Evolutionary conservation across 2,888 invertebrate genomes (phyloP), one percentile per base, ranked within the genome.

Genomic region (Scaeva pyrastri): DNA sequence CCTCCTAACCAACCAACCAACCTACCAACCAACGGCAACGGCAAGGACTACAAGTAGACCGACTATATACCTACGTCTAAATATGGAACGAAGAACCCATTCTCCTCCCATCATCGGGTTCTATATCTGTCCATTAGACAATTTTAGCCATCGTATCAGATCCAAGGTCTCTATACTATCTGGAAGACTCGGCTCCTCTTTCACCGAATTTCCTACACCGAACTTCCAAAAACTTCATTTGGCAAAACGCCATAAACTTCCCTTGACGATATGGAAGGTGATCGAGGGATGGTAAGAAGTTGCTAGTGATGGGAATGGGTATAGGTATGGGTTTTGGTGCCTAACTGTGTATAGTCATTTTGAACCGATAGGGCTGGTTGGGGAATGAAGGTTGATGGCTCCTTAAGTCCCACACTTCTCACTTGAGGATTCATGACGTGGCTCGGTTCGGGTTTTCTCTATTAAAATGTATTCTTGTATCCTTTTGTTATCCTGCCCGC

Each of bases 401-500:
- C 75, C 80, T 80, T 76, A 62, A 62, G 39, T 31, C 82, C 71
- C 82, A 86, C 77, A 78, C 82, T 82, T 77, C 66, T 52, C 77
- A 74, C 74, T 82, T 52, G 77, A 70, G 77, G 77, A 86, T 81
- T 86, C 86, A 77, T 86, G 77, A 77, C 82, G 74, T 71, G 77
- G 50, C 77, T 82, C 52, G 73, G 70, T 71, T 77, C 55, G 73
- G 70, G 77, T 77, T 77, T 86, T 86, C 86, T 70, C 86, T 70
- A 86, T 86, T 86, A 82, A 82, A 86, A 78, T 74, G 77, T 77
- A 86, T 86, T 77, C 77, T 70, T 82, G 77, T 86, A 86, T 82
- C 82, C 86, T 86, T 86, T 86, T 82, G 86, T 86, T 86, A 74
- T 86, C 77, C 81, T 86, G 86, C 64, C 82, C 86, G 86, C 86